Base-by-base conservation (phyloP, 2,113 vertebrate species). In the Anthoscopus minutus region DNA sequence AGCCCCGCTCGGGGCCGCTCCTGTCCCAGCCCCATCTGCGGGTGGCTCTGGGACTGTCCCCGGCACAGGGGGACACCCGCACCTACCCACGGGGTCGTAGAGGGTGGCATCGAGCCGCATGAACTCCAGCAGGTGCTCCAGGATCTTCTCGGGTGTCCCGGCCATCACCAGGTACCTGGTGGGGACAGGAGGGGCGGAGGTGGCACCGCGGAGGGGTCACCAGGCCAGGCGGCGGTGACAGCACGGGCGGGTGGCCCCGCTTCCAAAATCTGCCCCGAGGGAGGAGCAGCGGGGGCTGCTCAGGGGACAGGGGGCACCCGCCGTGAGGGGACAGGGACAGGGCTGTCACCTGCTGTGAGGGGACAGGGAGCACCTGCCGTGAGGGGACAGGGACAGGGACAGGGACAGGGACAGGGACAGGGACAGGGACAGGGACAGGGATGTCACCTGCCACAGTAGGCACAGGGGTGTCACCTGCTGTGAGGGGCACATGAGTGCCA, bases 101-200 rank as follows among this genome's bases (percentile, higher is more conserved):
- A 98, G 97, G 5, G 97, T 98, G 24, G 98, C 98, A 27, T 99
- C 99, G 50, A 99, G 92, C 93, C 98, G 96, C 92, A 99, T 96
- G n/a, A 98, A 98, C 93, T 99, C 99, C 97, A 99, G 91, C 27
- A 99, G 97, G 79, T 99, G 98, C 67, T 99, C 99, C 22, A 99
- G 97, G 95, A 99, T 99, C 97, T 99, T 99, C 97, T 99, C 99
- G 0, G 99, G 98, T 0, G 99, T 98, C 90, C 99, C 99, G 5
- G 99, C 99, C 98, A 99, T 98, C 78, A 99, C 99, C 1, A 98
- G 98, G 93, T 99, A 99, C 97, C 99, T 99, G 94, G 57, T 6
- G 78, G 84, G 89, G 45, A 94, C 31, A 24, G 13, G 33, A 21
- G 37, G 42, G 48, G 15, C 2, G 1, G 64, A 20, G 0, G 22